phyloP scores from a whole-genome alignment of 2,113 vertebrate species.

The Castor canadensis region DNA sequence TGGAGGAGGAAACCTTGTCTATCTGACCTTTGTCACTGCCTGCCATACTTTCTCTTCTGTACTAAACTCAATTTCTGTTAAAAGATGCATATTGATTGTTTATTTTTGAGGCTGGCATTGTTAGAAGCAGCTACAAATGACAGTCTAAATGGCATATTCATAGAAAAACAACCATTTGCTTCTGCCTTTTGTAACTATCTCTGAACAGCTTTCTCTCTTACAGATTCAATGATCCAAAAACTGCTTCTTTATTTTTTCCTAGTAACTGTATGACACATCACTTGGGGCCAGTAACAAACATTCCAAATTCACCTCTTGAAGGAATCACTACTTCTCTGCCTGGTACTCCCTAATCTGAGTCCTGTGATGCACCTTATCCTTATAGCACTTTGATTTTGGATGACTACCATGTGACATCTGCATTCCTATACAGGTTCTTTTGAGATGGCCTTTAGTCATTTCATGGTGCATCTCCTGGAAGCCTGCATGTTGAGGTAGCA shows the following conservation, averaged over 20 bases:
- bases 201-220: neutral
- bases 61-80: neutral
- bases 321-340: neutral
- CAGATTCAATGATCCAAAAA: neutral
- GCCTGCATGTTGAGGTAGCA: neutral
- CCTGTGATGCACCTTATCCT: neutral
- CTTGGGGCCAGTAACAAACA: neutral
- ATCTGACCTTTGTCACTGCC: neutral
- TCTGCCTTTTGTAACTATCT: neutral
- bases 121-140: neutral
- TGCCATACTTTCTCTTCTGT: neutral
- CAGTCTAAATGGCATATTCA: slow-evolving; percentile 3
- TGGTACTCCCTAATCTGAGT: neutral
- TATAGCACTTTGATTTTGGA: neutral
- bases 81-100: neutral
- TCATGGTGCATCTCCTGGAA: neutral
- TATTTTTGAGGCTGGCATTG: neutral
- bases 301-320: neutral
- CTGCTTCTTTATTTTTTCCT: neutral
- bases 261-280: neutral
- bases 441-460: neutral
- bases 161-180: neutral
- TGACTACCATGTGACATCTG: neutral
- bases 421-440: neutral
- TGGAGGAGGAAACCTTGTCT: neutral